A percentile compares a stretch with the other conserved stretches of the same genome.
These are phyloP conservation scores for Melanostoma mellinum DNA, from an alignment of 2,888 invertebrate species.

Conservation along the genomic window DNA sequence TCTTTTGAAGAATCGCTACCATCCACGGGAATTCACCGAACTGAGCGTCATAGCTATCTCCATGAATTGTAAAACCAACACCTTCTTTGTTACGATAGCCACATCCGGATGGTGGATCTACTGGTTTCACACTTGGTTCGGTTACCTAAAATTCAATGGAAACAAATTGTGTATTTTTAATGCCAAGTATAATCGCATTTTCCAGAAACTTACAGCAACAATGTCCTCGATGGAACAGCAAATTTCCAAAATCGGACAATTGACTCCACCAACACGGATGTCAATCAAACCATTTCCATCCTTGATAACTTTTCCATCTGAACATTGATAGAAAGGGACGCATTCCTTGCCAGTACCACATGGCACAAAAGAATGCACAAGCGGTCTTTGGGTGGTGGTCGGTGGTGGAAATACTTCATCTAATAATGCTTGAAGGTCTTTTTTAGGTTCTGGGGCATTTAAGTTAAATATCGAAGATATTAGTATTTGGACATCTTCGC, in stretches of 20 bases:
- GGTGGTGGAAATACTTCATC: too few species aligned
- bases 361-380: slow-evolving; percentile 35
- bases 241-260: slow-evolving; percentile 76
- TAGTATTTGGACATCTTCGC: too few species aligned
- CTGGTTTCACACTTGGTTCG: slow-evolving; percentile 62
- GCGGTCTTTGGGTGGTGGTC: too few species aligned
- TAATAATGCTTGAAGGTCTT: too few species aligned
- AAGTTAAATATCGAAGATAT: too few species aligned
- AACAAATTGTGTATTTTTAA: not conserved
- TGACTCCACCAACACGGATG: slow-evolving; percentile 67
- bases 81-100: slow-evolving; percentile 88
- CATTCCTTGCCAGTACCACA: slow-evolving; percentile 85
- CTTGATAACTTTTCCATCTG: slow-evolving; percentile 86
- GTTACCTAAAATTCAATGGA: slow-evolving; percentile 37
- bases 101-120: slow-evolving; percentile 82
- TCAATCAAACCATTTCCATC: slow-evolving; percentile 83
- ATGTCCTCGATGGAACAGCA: slow-evolving; percentile 78
- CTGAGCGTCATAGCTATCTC: slow-evolving; percentile 86
- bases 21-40: slow-evolving; percentile 94
- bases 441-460: too few species aligned
- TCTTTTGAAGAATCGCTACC: slow-evolving; percentile 86
- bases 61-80: slow-evolving; percentile 87
- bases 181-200: slow-evolving; percentile 24
- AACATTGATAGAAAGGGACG: slow-evolving; percentile 90
- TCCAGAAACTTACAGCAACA: slow-evolving; percentile 75